Conservation (phyloP, 2,888 invertebrate genomes). For the Mesoligia furuncula region DNA sequence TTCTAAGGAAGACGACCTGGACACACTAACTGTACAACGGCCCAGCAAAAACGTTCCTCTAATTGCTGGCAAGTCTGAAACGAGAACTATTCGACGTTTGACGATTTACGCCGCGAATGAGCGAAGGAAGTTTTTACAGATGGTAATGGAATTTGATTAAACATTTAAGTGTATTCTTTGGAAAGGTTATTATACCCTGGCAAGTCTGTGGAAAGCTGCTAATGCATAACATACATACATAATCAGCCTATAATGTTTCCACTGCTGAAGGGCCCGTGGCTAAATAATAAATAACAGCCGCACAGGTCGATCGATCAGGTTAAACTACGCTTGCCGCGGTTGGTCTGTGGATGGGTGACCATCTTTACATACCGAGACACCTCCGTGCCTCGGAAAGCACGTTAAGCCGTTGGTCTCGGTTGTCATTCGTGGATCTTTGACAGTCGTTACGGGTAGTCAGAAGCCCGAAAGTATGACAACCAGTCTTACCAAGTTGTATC, state of each 20-base stretch:
- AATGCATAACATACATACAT: neutral
- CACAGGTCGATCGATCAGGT: no score
- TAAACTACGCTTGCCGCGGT: no score
- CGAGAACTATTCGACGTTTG: slow-evolving; percentile 67
- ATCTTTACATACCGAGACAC: no score
- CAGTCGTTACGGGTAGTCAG: no score
- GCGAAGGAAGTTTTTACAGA: slow-evolving; percentile 34
- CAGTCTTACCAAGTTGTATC: no score
- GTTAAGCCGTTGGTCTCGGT: no score
- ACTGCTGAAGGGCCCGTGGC: no score
- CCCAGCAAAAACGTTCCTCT: slow-evolving; percentile 79
- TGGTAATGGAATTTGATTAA: slow-evolving; percentile 41
- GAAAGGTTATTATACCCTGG: slow-evolving; percentile 8
- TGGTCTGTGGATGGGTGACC: no score
- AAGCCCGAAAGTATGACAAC: no score
- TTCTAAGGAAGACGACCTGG: slow-evolving; percentile 83
- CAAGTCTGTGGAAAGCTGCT: neutral
- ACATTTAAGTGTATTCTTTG: slow-evolving; percentile 30
- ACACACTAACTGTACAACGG: slow-evolving; percentile 82
- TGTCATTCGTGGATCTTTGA: no score
- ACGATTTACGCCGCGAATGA: slow-evolving; percentile 51
- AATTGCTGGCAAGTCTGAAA: slow-evolving; percentile 78
- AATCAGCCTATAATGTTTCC: neutral
- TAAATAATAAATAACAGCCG: no score
- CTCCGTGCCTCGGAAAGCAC: no score